Evolutionary conservation across 2,888 invertebrate genomes (phyloP).

Genomic region (Drosophila anomelani): DNA sequence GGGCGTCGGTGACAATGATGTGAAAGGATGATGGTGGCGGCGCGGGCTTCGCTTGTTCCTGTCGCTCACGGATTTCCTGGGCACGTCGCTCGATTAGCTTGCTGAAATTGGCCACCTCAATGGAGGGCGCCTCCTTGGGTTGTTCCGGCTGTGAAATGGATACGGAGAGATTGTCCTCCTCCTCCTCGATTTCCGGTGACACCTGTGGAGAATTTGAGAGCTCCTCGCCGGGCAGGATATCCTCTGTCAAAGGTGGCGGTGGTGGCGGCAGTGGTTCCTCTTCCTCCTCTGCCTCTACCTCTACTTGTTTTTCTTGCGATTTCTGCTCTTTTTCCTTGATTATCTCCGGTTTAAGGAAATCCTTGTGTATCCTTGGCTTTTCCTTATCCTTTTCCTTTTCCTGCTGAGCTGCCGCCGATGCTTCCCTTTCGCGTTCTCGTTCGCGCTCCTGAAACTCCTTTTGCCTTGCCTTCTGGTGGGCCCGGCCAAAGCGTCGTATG

Average conservation of each 20-base stretch:
- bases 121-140: conserved; percentile 80
- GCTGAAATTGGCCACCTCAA: conserved; percentile 81
- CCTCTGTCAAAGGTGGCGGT: conserved; percentile 55
- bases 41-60: conserved; percentile 27
- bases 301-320: conserved; percentile 4
- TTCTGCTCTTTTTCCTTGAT: conserved; percentile 31
- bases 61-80: conserved; percentile 70
- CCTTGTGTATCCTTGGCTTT: conserved; percentile 42
- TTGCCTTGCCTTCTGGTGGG: conserved; percentile 82
- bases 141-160: conserved; percentile 61
- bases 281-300: conserved; percentile 10
- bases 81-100: conserved; percentile 81
- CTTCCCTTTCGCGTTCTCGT: conserved; percentile 55
- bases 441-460: conserved; percentile 73
- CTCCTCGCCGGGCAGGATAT: conserved; percentile 11
- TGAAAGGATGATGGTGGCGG: conserved; percentile 66
- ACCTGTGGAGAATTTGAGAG: conserved; percentile 6
- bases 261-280: conserved; percentile 60
- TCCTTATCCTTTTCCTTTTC: conserved; percentile 43
- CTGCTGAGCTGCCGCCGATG: conserved; percentile 34
- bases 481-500: conserved; percentile 82
- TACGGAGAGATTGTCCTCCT: conserved; percentile 38
- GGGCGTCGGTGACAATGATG: conserved; percentile 84
- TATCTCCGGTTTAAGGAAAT: conserved; percentile 18
- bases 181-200: conserved; percentile 9